These are phyloP conservation scores for Gephyroberyx darwinii DNA, from an alignment of 2,797 vertebrate species.

Conservation along the genomic window DNA sequence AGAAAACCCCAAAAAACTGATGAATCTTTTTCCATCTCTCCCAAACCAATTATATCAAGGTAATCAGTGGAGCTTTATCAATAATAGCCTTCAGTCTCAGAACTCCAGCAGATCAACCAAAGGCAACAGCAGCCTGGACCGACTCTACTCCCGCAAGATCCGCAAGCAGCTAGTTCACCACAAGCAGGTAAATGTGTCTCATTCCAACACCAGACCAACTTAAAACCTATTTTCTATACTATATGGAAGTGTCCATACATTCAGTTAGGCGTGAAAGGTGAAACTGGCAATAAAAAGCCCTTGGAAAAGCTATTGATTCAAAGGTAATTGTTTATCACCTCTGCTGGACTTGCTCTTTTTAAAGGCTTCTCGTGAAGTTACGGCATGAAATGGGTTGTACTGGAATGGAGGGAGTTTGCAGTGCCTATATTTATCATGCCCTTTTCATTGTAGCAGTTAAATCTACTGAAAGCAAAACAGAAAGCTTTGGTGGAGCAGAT, in stretches of 20 bases:
- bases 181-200: slow-evolving; percentile 94
- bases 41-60: slow-evolving; percentile 74
- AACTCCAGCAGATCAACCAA: slow-evolving; percentile 91
- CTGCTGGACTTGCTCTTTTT: background rate
- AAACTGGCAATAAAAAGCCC: no score
- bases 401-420: background rate
- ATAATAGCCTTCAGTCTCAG: slow-evolving; percentile 96
- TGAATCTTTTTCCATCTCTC: slow-evolving; percentile 3
- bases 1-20: no score
- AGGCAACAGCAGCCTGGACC: slow-evolving; percentile 95
- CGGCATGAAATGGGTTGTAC: background rate
- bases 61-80: slow-evolving; percentile 99
- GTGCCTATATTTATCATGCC: slow-evolving; percentile 65
- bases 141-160: slow-evolving; percentile 98
- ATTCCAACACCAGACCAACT: slow-evolving; percentile 6
- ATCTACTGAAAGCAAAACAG: slow-evolving; percentile 99
- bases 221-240: no score
- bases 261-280: no score
- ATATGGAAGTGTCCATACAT: background rate
- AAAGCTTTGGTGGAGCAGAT: slow-evolving; percentile 99
- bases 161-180: slow-evolving; percentile 98
- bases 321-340: background rate
- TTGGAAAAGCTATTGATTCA: background rate
- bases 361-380: background rate
- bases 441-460: slow-evolving; percentile 94